Evolutionary conservation across 2,888 invertebrate species (phyloP).

Genomic region (Brassicogethes aeneus): DNA sequence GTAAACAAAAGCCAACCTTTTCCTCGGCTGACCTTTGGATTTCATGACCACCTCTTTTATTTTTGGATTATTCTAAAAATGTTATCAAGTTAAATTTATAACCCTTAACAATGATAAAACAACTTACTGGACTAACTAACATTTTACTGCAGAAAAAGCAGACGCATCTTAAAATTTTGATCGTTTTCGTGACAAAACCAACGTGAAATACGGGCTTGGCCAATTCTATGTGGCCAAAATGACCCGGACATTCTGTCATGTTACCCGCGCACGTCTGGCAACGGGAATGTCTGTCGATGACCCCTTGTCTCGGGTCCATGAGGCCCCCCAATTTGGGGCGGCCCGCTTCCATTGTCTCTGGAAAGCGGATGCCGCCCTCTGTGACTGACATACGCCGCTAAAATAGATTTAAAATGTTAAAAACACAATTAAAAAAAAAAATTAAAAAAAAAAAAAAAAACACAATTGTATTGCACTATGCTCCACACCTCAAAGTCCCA

Average conservation of each 20-base stretch:
- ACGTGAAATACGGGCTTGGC: conserved; percentile 98
- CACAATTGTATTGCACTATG: background rate
- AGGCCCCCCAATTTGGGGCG: conserved; percentile 95
- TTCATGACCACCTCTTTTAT: conserved; percentile 92
- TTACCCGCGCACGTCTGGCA: conserved; percentile 96
- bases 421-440: too few species aligned
- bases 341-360: conserved; percentile 98
- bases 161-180: conserved; percentile 96
- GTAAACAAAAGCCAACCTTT: conserved; percentile 90
- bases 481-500: too few species aligned
- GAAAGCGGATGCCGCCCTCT: conserved; percentile 91
- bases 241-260: conserved; percentile 98
- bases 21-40: conserved; percentile 92
- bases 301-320: conserved; percentile 99
- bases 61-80: conserved; percentile 73
- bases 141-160: conserved; percentile 98
- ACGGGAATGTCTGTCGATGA: conserved; percentile 85
- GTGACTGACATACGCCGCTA: conserved; percentile 97
- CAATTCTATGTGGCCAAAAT: conserved; percentile 97
- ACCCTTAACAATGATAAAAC: conserved; percentile 6
- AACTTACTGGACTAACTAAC: conserved; percentile 85
- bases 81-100: conserved; percentile 7
- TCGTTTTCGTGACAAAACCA: conserved; percentile 94
- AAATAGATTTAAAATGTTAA: conserved; percentile 17
- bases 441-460: conserved; percentile 29